Percentiles rank a stretch among this genome's conserved stretches.
phyloP scores from a whole-genome alignment of 2,797 vertebrate genomes.

The Pogonophryne albipinna region DNA sequence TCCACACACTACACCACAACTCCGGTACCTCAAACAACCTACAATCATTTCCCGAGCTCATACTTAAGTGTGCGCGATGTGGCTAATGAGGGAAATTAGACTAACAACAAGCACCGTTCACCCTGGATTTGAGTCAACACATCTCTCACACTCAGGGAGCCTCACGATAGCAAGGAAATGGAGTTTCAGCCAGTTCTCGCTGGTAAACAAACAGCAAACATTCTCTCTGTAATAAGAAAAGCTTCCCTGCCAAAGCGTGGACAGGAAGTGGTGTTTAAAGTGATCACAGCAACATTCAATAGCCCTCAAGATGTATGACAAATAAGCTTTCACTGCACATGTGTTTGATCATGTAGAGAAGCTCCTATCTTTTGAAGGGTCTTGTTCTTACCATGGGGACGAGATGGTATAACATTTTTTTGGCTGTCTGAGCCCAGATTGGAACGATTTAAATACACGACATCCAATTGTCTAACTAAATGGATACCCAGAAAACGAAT shows the following conservation, averaged over 20 bases:
- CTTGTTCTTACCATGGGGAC: background rate
- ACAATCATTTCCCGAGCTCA: constrained; percentile 48
- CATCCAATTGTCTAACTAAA: constrained; percentile 6
- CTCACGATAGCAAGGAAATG: constrained; percentile 46
- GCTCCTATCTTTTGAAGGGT: constrained; percentile 14
- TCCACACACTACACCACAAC: constrained; percentile 43
- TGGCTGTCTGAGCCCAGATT: constrained; percentile 24
- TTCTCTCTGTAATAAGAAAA: constrained; percentile 63
- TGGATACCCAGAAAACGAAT: background rate
- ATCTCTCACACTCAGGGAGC: constrained; percentile 43
- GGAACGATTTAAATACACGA: constrained; percentile 12
- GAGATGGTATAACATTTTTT: background rate
- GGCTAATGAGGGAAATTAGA: constrained; percentile 72
- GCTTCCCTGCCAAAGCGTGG: constrained; percentile 41
- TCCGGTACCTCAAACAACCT: constrained; percentile 31
- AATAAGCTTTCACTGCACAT: constrained; percentile 13
- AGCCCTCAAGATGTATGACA: constrained; percentile 23
- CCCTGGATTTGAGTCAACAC: constrained; percentile 63
- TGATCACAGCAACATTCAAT: constrained; percentile 34
- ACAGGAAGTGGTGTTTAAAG: constrained; percentile 47
- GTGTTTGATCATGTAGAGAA: constrained; percentile 2
- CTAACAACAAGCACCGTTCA: constrained; percentile 58
- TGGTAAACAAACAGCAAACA: constrained; percentile 69
- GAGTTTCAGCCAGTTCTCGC: constrained; percentile 57
- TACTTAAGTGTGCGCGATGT: constrained; percentile 18